Percentiles rank a stretch among this genome's conserved stretches.
Evolutionary conservation across 2,888 invertebrate species (phyloP).

Genomic region (Tachystola acroxantha): DNA sequence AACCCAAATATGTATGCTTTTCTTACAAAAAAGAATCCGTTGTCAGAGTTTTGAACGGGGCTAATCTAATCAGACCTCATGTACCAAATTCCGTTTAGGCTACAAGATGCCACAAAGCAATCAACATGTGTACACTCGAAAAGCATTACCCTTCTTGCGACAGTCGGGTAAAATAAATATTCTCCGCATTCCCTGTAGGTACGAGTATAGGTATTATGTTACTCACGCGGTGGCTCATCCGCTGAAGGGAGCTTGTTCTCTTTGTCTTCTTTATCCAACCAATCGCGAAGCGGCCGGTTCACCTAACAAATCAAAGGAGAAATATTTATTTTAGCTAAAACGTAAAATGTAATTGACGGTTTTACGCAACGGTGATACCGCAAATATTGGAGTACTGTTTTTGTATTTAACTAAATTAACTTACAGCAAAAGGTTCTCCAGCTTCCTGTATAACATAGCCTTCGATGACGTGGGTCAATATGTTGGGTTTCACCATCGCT

Average conservation of each 20-base stretch:
- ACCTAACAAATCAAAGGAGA: slow-evolving; percentile 44
- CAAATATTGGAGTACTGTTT: no score
- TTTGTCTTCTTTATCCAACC: slow-evolving; percentile 66
- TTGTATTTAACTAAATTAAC: slow-evolving; percentile 26
- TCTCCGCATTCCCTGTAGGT: no score
- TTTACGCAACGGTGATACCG: no score
- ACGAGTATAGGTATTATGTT: neutral
- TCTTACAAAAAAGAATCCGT: no score
- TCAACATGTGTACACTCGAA: no score
- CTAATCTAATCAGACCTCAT: no score
- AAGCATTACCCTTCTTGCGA: no score
- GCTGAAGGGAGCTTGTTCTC: slow-evolving; percentile 72
- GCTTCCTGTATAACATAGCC: slow-evolving; percentile 98
- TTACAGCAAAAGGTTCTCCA: slow-evolving; percentile 93
- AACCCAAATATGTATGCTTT: no score
- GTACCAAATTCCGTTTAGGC: no score
- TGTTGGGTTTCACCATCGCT: slow-evolving; percentile 96
- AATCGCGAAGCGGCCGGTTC: slow-evolving; percentile 64
- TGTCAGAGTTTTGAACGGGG: no score
- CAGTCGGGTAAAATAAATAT: no score
- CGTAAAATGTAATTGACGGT: neutral
- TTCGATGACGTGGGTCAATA: slow-evolving; percentile 97
- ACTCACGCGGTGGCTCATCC: slow-evolving; percentile 90
- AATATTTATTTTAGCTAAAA: neutral
- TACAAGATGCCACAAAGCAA: no score